These are phyloP conservation scores for Drosophila auraria DNA, from an alignment of 1,140 invertebrate genomes.

Conservation along the genomic window DNA sequence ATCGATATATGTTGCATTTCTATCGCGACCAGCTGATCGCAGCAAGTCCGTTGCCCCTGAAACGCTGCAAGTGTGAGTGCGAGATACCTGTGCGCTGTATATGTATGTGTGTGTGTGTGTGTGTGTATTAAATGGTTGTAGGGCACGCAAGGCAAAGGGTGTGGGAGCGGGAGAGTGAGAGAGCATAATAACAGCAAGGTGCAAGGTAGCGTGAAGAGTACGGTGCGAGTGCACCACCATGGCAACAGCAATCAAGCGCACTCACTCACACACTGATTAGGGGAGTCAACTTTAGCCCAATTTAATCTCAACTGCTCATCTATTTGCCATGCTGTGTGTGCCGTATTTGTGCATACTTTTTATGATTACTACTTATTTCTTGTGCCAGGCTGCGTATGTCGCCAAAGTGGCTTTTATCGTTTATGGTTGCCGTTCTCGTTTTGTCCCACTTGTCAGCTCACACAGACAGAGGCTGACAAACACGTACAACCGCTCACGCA, in stretches of 20 bases:
- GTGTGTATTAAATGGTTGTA: slow-evolving; percentile 59
- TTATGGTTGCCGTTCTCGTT: slow-evolving; percentile 26
- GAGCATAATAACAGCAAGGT: slow-evolving; percentile 55
- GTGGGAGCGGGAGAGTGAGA: slow-evolving; percentile 46
- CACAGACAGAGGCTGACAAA: background rate
- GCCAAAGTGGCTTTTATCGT: slow-evolving; percentile 46
- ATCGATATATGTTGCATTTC: slow-evolving; percentile 43
- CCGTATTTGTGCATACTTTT: slow-evolving; percentile 40
- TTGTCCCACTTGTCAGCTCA: slow-evolving; percentile 66
- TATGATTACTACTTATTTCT: slow-evolving; percentile 35
- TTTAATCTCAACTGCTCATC: slow-evolving; percentile 71
- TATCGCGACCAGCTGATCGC: slow-evolving; percentile 63
- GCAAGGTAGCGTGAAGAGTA: slow-evolving; percentile 72
- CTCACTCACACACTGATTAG: slow-evolving; percentile 21
- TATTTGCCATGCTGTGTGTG: slow-evolving; percentile 47
- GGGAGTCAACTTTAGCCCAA: slow-evolving; percentile 63
- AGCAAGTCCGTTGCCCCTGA: slow-evolving; percentile 79
- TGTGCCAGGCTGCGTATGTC: slow-evolving; percentile 68
- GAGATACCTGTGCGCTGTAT: slow-evolving; percentile 33
- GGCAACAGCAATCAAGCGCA: slow-evolving; percentile 63
- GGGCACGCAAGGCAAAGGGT: slow-evolving; percentile 65
- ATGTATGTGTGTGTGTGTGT: slow-evolving; percentile 19
- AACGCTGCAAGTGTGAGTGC: slow-evolving; percentile 27
- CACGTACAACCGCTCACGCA: slow-evolving; percentile 20
- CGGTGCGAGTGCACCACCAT: slow-evolving; percentile 68